Percentiles rank a stretch among this genome's conserved stretches.
Evolutionary conservation across 2,888 invertebrate genomes (phyloP).

Genomic region (Caenorhabditis virilis): DNA sequence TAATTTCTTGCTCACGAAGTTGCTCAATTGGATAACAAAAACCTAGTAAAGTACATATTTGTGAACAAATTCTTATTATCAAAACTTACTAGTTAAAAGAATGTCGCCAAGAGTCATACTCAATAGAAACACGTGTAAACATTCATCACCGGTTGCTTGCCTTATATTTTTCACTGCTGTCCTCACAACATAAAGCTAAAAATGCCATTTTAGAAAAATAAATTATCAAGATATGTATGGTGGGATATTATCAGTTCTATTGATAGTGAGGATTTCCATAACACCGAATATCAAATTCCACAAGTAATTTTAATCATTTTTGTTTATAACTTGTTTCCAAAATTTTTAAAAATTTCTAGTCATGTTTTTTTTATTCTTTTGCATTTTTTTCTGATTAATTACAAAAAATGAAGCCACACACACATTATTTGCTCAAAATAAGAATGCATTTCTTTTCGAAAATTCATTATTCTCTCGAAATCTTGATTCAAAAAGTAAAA

Average conservation of each 20-base stretch:
- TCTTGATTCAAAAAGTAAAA: not conserved
- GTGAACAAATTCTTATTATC: not conserved
- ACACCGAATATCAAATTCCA: too few relatives aligned
- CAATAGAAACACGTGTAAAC: slow-evolving; percentile 65
- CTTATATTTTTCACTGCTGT: slow-evolving; percentile 53
- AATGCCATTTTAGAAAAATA: too few relatives aligned
- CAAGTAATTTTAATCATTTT: not conserved
- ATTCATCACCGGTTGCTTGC: slow-evolving; percentile 61
- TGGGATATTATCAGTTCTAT: too few relatives aligned
- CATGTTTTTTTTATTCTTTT: not conserved
- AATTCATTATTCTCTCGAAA: too few relatives aligned
- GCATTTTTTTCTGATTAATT: too few relatives aligned
- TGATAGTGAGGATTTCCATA: too few relatives aligned
- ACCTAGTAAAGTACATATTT: too few relatives aligned
- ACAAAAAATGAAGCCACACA: too few relatives aligned
- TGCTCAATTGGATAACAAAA: slow-evolving; percentile 65
- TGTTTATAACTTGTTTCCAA: not conserved
- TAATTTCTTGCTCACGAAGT: slow-evolving; percentile 36
- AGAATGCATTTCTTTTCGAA: too few relatives aligned
- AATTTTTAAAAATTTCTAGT: not conserved
- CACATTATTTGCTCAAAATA: too few relatives aligned
- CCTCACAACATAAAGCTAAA: slow-evolving; percentile 55
- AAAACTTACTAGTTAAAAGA: slow-evolving; percentile 56
- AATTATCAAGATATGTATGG: too few relatives aligned
- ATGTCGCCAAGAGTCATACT: slow-evolving; percentile 66